phyloP scores from a whole-genome alignment of 53 echinoderm and acorn worm genomes.

The Pentamera pediparva region DNA sequence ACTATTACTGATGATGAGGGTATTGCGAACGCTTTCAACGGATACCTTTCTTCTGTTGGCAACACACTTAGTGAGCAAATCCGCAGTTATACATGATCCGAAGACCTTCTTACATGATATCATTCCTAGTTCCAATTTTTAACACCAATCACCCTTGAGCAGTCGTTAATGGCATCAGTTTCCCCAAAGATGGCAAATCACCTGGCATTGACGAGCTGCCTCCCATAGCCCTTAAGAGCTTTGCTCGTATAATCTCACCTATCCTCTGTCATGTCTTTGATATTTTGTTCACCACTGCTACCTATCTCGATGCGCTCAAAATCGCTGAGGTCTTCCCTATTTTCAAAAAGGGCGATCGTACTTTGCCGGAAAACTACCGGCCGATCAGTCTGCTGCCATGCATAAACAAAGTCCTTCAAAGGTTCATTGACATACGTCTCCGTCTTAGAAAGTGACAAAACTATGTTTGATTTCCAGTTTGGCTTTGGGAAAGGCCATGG shows the following conservation, averaged over 20 bases:
- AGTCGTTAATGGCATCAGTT: not conserved
- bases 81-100: not conserved
- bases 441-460: not conserved
- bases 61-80: not conserved
- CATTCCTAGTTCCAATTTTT: not conserved
- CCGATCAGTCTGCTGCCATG: not conserved
- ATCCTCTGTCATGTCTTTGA: conserved; percentile 1
- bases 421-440: not conserved
- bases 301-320: not conserved
- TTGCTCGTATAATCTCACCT: not conserved
- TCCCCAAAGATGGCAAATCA: not conserved
- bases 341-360: conserved; percentile 8
- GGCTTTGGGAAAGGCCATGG: not conserved
- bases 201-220: not conserved
- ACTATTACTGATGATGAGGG: not conserved
- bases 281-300: not conserved
- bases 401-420: not conserved
- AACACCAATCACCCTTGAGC: not conserved
- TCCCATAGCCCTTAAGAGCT: not conserved
- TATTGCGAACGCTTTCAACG: not conserved
- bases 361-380: not conserved
- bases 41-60: not conserved
- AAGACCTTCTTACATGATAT: not conserved
- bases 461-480: not conserved
- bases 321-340: not conserved